Conservation (phyloP, 2,797 vertebrate genomes). For the Petrocephalus schoutedeni region DNA sequence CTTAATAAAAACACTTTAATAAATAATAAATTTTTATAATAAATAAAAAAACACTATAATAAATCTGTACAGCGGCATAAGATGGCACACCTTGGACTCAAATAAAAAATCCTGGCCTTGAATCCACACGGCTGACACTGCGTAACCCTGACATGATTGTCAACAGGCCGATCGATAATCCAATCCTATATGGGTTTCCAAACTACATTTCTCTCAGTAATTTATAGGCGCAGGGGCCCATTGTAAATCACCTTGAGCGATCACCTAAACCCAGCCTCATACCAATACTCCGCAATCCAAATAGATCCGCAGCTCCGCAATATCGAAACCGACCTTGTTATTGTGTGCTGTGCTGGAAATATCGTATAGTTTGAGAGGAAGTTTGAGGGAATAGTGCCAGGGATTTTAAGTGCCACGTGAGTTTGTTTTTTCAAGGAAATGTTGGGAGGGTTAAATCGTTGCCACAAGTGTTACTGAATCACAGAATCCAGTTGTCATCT, state of each 20-base stretch:
- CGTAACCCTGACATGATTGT: not conserved
- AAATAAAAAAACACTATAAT: not conserved
- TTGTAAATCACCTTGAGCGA: not conserved
- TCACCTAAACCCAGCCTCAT: not conserved
- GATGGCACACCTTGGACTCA: not conserved
- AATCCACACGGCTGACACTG: not conserved
- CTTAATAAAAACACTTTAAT: not conserved
- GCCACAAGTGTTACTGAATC: not conserved
- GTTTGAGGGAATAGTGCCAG: not conserved
- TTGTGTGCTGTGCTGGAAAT: not conserved
- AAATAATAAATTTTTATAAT: too few species aligned
- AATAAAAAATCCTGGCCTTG: not conserved
- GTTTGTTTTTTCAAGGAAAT: not conserved
- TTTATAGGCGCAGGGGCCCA: not conserved
- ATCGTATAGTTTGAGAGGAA: not conserved
- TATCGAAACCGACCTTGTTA: not conserved
- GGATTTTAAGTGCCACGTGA: not conserved
- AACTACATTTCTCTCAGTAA: constrained; percentile 5
- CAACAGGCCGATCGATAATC: constrained; percentile 1
- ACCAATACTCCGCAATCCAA: not conserved
- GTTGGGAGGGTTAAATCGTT: not conserved
- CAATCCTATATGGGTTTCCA: not conserved
- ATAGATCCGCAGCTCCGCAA: too few species aligned
- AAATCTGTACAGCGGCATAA: not conserved
- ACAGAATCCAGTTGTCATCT: not conserved